A percentile compares a stretch with the other conserved stretches of the same genome.
phyloP scores from a whole-genome alignment of 2,797 vertebrate species.

The Orientallactaga sibirica region DNA sequence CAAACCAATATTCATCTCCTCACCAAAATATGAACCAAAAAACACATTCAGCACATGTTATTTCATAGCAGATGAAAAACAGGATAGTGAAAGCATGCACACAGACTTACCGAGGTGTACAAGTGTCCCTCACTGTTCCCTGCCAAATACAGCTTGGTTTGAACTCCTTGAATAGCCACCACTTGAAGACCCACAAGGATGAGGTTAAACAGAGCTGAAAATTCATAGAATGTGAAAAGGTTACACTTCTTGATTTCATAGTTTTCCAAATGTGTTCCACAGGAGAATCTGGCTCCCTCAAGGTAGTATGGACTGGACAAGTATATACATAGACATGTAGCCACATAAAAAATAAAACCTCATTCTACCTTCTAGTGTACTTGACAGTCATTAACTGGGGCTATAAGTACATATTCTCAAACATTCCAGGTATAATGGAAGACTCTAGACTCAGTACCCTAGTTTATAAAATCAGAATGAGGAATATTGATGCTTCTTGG shows the following conservation, averaged over 20 bases:
- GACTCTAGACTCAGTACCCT: background rate
- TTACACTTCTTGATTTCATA: slow-evolving; percentile 21
- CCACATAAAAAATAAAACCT: background rate
- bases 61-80: slow-evolving; percentile 48
- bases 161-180: slow-evolving; percentile 99
- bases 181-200: slow-evolving; percentile 99
- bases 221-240: slow-evolving; percentile 81
- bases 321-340: background rate
- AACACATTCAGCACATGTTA: slow-evolving; percentile 18
- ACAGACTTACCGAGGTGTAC: slow-evolving; percentile 97
- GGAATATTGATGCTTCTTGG: background rate
- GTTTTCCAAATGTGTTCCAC: slow-evolving; percentile 25
- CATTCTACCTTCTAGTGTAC: background rate
- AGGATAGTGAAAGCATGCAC: slow-evolving; percentile 12
- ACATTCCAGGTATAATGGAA: slow-evolving; percentile 10
- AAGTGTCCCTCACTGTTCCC: slow-evolving; percentile 99
- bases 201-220: slow-evolving; percentile 98
- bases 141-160: slow-evolving; percentile 98
- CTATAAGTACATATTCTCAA: slow-evolving; percentile 15
- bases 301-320: background rate
- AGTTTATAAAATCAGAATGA: background rate
- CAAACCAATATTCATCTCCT: background rate
- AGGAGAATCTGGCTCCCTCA: background rate
- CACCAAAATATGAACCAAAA: slow-evolving; percentile 33
- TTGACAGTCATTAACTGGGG: background rate